These are phyloP conservation scores for Arbacia lixula DNA, from an alignment of 53 echinoderm and acorn worm species.

Conservation along the genomic window DNA sequence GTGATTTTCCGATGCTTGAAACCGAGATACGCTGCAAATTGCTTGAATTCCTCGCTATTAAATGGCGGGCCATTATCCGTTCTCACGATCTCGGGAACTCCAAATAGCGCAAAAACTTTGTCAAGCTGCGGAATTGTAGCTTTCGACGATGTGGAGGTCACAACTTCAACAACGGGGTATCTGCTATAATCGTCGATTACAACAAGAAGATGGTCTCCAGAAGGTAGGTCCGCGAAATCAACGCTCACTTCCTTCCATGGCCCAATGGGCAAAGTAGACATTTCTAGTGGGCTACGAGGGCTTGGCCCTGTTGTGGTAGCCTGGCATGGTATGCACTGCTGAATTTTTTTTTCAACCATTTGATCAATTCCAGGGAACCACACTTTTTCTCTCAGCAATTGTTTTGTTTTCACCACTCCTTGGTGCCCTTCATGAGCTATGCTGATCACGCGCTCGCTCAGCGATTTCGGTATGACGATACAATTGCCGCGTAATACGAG, in stretches of 20 bases:
- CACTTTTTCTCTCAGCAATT: constrained; percentile 68
- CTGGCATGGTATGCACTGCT: constrained; percentile 70
- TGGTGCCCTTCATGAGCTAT: constrained; percentile 68
- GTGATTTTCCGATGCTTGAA: constrained; percentile 70
- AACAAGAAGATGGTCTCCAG: constrained; percentile 71
- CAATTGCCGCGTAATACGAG: constrained; percentile 65
- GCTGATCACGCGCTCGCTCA: constrained; percentile 42
- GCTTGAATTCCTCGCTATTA: constrained; percentile 62
- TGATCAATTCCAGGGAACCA: constrained; percentile 71
- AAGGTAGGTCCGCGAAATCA: constrained; percentile 74
- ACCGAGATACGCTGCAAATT: constrained; percentile 66
- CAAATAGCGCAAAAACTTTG: constrained; percentile 24
- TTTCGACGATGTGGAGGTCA: constrained; percentile 12
- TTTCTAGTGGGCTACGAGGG: constrained; percentile 63
- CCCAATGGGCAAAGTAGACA: constrained; percentile 61
- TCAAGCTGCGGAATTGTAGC: constrained; percentile 8
- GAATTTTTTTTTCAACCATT: constrained; percentile 56
- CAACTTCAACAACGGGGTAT: constrained; percentile 30
- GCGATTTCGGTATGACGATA: constrained; percentile 69
- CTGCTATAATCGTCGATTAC: constrained; percentile 34
- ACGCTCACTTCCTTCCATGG: constrained; percentile 76
- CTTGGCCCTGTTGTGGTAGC: constrained; percentile 23
- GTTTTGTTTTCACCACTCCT: constrained; percentile 67
- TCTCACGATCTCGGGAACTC: constrained; percentile 56
- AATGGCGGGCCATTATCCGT: constrained; percentile 83